Evolutionary conservation across 2,113 vertebrate species (phyloP).

Genomic region (Podocnemis expansa): DNA sequence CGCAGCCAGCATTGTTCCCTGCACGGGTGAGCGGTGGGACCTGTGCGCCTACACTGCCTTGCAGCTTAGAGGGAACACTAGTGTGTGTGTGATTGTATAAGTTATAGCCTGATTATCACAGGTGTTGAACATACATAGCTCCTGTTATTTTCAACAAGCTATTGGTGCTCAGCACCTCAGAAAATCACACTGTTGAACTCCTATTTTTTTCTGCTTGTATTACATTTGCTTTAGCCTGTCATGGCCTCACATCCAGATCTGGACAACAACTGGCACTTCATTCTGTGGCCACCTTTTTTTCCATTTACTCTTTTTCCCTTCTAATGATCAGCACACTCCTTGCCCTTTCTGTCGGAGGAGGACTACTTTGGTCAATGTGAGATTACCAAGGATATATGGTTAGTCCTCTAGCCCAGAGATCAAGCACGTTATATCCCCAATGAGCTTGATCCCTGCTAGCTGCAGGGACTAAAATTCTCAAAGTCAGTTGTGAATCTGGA

Average conservation of each 20-base stretch:
- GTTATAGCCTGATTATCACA: fast-evolving
- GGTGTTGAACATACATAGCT: not conserved
- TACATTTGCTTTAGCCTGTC: not conserved
- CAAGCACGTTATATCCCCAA: not conserved
- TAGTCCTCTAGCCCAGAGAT: not conserved
- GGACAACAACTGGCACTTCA: not conserved
- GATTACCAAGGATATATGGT: not conserved
- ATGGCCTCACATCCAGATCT: not conserved
- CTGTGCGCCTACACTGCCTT: too few species aligned
- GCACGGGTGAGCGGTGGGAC: too few species aligned
- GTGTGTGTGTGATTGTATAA: too few species aligned
- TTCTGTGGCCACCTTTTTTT: not conserved
- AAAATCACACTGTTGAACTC: not conserved
- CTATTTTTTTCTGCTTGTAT: not conserved
- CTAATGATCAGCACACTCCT: not conserved
- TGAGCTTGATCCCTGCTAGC: not conserved
- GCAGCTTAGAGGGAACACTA: too few species aligned
- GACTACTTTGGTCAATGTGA: not conserved
- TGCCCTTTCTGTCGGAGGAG: not conserved
- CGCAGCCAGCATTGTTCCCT: too few species aligned
- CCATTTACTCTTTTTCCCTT: not conserved
- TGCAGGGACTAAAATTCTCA: not conserved
- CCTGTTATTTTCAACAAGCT: not conserved
- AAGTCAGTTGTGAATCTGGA: not conserved
- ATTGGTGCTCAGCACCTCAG: not conserved